phyloP scores from a whole-genome alignment of 2,113 vertebrate genomes.

The Albula goreensis region DNA sequence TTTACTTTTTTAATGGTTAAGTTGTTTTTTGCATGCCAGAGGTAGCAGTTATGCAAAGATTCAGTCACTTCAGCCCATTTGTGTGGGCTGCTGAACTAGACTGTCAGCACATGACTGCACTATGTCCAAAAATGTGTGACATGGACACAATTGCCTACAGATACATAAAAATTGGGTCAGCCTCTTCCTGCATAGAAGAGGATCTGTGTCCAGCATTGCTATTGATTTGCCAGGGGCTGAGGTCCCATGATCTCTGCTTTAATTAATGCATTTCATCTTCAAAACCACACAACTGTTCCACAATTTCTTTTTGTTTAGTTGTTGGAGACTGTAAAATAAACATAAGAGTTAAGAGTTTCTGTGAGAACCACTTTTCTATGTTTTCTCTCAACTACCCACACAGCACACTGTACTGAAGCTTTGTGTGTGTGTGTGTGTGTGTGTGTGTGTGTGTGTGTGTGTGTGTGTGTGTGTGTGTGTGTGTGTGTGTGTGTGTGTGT shows the following conservation, averaged over 20 bases:
- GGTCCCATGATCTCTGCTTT: background rate
- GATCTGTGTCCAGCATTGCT: background rate
- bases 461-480: too few relatives aligned
- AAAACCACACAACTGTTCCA: background rate
- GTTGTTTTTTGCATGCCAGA: constrained; percentile 41
- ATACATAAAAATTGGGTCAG: background rate
- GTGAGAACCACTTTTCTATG: too few relatives aligned
- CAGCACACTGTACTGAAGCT: too few relatives aligned
- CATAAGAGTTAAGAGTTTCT: too few relatives aligned
- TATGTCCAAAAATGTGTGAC: background rate
- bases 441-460: too few relatives aligned
- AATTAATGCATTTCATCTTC: background rate
- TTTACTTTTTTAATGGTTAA: constrained; percentile 35
- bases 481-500: too few relatives aligned
- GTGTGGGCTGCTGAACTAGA: constrained; percentile 5
- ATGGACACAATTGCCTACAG: too few relatives aligned
- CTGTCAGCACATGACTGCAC: background rate
- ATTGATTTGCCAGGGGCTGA: background rate
- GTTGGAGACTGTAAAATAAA: background rate
- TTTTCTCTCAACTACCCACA: too few relatives aligned
- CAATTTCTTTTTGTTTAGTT: background rate
- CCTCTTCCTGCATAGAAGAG: background rate
- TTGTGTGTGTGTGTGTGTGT: too few relatives aligned
- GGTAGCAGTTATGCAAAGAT: constrained; percentile 50
- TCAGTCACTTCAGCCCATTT: constrained; percentile 38